Conservation (phyloP, 2,113 vertebrate species). For the Dipodomys stephensi region DNA sequence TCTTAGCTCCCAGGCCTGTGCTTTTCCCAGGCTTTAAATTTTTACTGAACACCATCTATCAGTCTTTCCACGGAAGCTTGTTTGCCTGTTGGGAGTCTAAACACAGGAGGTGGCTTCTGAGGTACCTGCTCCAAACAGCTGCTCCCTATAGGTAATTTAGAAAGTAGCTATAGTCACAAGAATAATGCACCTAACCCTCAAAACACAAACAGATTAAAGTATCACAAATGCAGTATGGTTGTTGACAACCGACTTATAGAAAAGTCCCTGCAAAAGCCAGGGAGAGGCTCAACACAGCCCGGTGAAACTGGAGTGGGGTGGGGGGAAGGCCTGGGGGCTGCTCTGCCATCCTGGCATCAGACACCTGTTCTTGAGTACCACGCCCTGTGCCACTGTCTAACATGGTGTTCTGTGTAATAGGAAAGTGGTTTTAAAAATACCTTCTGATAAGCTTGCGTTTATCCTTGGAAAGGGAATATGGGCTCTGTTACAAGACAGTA, state of each 20-base stretch:
- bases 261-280: neutral
- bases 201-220: conserved; percentile 41
- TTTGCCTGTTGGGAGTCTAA: conserved; percentile 31
- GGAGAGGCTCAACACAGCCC: neutral
- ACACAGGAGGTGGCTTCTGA: conserved; percentile 42
- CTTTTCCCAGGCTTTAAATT: conserved; percentile 68
- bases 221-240: conserved; percentile 33
- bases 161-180: conserved; percentile 2
- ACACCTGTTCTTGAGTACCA: neutral
- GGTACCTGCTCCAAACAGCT: conserved; percentile 14
- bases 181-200: conserved; percentile 41
- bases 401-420: conserved; percentile 29
- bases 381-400: neutral
- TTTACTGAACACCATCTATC: conserved; percentile 30
- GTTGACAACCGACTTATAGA: conserved; percentile 36
- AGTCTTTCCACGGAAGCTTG: neutral
- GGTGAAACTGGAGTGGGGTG: neutral
- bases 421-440: conserved; percentile 42
- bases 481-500: conserved; percentile 18
- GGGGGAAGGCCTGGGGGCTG: neutral
- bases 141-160: neutral
- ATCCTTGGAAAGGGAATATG: conserved; percentile 18
- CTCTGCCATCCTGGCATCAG: neutral
- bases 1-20: conserved; percentile 30
- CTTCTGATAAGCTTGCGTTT: conserved; percentile 56